Evolutionary conservation across 2,797 vertebrate species (phyloP), one percentile per base, ranked within the genome.

Genomic region (Silurus lanzhouensis): DNA sequence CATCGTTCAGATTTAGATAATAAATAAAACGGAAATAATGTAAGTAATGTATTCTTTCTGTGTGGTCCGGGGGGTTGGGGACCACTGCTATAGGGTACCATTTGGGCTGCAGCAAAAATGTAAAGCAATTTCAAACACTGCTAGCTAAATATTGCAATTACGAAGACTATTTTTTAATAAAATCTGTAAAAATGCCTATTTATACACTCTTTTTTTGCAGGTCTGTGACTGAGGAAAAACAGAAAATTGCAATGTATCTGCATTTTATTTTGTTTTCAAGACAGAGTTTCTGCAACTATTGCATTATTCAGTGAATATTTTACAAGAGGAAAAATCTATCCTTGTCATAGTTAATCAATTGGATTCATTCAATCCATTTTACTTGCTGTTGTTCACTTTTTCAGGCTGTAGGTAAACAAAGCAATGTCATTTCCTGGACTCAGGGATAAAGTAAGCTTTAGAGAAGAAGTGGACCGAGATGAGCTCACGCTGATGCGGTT

Each of bases 381-480:
- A 58, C 25, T 27, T 57, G 25, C 52, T 75, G 48, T 13, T 57
- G 55, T 27, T 77, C 12, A 78, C 9, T 61, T 20, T 78, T 22
- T 6, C 76, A 44, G 31, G 57, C 57, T 20, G 27, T 58, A 58
- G 19, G 27, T 61, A 78, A 78, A 46, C 31, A 61, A 61, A 44
- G 2, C 61, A 31, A 61, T 44, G 27, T 14, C 31, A 78, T 78
- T 78, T 78, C 76, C 31, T 61, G 76, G 19, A 77, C 71, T 52
- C n/a, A 0, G 27, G 27, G 25, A 58, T 20, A 25, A 58, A 8
- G 8, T 13, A 20, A 9, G 55, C 10, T 1, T 77, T 15, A 6
- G 74, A 20, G 52, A 25, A 2, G 3, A 15, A 20, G 60, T 63
- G 58, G 12, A 63, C 31, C 1, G 38, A 63, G 58, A 38, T 22